Evolutionary conservation across 1,140 invertebrate species (phyloP).

Genomic region (Magallana gigas): DNA sequence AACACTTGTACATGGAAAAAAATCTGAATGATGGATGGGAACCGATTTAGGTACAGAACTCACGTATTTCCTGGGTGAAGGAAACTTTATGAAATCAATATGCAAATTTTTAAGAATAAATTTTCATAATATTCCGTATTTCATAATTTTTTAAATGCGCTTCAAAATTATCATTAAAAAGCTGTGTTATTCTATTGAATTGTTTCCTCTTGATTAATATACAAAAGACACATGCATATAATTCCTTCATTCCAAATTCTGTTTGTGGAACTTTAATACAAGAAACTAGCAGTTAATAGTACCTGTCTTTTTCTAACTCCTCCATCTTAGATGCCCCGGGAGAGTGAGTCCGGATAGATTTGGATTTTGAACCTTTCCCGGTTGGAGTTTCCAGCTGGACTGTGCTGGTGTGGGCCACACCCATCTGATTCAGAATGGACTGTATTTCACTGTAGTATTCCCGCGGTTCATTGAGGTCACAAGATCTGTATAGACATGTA

Average conservation of each 20-base stretch:
- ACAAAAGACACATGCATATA: no score
- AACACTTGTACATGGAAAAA: neutral
- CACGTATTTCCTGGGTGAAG: neutral
- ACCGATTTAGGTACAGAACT: neutral
- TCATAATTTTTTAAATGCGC: no score
- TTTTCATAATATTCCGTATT: no score
- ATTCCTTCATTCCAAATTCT: no score
- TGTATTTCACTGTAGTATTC: conserved; percentile 71
- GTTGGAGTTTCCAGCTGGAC: conserved; percentile 18
- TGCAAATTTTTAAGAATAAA: no score
- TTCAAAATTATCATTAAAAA: no score
- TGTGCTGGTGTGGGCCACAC: conserved; percentile 53
- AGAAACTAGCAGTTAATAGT: neutral
- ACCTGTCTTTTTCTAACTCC: conserved; percentile 44
- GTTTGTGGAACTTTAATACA: no score
- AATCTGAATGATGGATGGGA: neutral
- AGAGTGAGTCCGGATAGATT: conserved; percentile 4
- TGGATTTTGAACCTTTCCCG: conserved; percentile 15
- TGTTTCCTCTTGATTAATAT: no score
- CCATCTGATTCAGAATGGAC: conserved; percentile 70
- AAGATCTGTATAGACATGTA: conserved; percentile 55
- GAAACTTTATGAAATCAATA: neutral
- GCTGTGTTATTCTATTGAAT: no score
- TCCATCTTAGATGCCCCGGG: conserved; percentile 29
- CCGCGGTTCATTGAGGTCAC: conserved; percentile 63